Base-by-base conservation (phyloP, 2,888 invertebrate species). In the Acleris sparsana region DNA sequence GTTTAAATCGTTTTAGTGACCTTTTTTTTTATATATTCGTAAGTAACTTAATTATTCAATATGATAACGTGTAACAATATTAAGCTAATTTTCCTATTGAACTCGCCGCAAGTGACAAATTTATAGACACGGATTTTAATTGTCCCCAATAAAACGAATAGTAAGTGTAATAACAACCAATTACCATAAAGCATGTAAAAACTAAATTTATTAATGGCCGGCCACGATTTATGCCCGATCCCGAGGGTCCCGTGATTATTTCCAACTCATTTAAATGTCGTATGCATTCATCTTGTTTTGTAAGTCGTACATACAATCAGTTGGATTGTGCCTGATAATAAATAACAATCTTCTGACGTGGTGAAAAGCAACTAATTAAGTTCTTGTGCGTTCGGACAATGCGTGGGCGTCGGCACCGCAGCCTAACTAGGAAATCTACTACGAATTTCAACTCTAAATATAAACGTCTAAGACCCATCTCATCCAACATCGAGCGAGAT, bases 311-410 rank as follows among this genome's bases (percentile, higher is more conserved):
- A 82, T 52, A 62, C 85, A 85, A 86, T 89, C 85, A 86, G 80
- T 80, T 80, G 84, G 77, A 87, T 86, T 82, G 83, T 86, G 80
- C 77, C 80, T 73, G 80, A 83, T 82, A 85, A 90, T 91, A 90
- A 90, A 91, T 90, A 88, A 87, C 84, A 76, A 65, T 80, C 73
- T 76, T 69, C 76, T 69, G 80, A 81, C 80, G 82, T 78, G 85
- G 83, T 84, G 87, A 87, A 82, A 86, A 80, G 80, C 80, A 75
- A 84, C 90, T 91, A 91, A 91, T 91, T 90, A 91, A 91, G 91
- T 89, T 88, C 89, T 89, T 88, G 85, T 86, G 85, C 74, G 82
- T 79, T 79, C 76, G 79, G 74, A 80, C 79, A 72, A 71, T 69
- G 84, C 84, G 90, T 90, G 82, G 90, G 90, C 80, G 84, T 71